These are phyloP conservation scores for Xiphorhynchus erythropygius DNA, from an alignment of 2,797 vertebrate species.

Conservation along the genomic window DNA sequence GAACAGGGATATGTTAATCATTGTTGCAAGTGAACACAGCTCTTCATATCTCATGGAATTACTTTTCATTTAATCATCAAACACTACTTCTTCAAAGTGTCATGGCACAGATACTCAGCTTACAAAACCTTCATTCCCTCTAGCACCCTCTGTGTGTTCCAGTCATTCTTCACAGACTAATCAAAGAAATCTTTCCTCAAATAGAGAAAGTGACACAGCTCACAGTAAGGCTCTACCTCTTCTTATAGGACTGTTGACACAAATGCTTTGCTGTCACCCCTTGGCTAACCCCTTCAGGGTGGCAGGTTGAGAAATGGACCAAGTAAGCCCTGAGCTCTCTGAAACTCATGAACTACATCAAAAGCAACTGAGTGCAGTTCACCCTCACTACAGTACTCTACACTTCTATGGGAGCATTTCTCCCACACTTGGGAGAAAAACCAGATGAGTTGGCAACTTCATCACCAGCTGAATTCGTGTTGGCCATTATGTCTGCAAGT, in stretches of 20 bases:
- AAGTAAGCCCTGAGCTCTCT: not conserved
- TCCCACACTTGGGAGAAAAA: not conserved
- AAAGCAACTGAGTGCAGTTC: not conserved
- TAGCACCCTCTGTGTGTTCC: not conserved
- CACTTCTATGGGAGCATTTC: not conserved
- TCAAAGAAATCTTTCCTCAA: not conserved
- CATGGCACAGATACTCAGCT: not conserved
- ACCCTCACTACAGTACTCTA: not conserved
- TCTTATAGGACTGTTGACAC: not conserved
- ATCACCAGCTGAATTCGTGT: not conserved
- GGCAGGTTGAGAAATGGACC: not conserved
- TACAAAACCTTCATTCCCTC: not conserved
- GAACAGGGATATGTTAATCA: not conserved
- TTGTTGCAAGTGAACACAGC: not conserved
- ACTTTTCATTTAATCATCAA: not conserved
- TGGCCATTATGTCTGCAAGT: not conserved
- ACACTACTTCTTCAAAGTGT: not conserved
- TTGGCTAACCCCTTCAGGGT: not conserved
- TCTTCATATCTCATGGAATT: not conserved
- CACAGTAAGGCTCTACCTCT: not conserved
- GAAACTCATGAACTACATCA: not conserved
- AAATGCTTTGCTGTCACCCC: not conserved
- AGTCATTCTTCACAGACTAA: not conserved
- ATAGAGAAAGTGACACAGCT: not conserved
- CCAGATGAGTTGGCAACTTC: rapidly evolving